Percentiles rank a stretch among this genome's conserved stretches.
Evolutionary conservation across 2,888 invertebrate genomes (phyloP).

Genomic region (Elgonia sp.): DNA sequence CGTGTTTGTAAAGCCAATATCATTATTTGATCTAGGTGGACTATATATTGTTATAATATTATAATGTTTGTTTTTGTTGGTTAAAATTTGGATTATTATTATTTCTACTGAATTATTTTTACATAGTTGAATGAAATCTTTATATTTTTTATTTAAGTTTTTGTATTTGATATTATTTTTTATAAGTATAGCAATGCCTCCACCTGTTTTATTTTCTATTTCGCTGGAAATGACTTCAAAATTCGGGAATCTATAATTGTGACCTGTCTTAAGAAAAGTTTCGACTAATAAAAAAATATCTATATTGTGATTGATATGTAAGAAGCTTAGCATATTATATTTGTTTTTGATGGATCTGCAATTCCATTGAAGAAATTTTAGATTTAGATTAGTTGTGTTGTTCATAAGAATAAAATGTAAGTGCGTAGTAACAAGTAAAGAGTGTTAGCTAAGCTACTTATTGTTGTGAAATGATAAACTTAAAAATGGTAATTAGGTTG

Average conservation of each 20-base stretch:
- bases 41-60: conserved; percentile 29
- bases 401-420: background rate
- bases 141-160: conserved; percentile 8
- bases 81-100: background rate
- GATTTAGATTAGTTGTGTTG: background rate
- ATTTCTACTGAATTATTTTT: conserved; percentile 32
- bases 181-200: conserved; percentile 32
- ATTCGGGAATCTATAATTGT: background rate
- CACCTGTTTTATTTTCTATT: conserved; percentile 11
- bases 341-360: background rate
- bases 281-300: background rate
- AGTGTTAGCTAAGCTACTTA: no score
- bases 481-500: no score
- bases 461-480: no score
- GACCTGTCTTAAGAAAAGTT: background rate
- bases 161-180: conserved; percentile 11
- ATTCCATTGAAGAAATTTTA: conserved; percentile 17
- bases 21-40: conserved; percentile 23
- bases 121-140: conserved; percentile 15
- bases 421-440: background rate
- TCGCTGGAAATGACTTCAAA: background rate
- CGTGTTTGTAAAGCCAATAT: background rate
- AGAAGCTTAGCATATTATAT: no score
- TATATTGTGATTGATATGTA: background rate
- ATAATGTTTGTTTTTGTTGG: background rate